Evolutionary conservation across 1,140 invertebrate genomes (phyloP).

Genomic region (Papilio aristodemus): DNA sequence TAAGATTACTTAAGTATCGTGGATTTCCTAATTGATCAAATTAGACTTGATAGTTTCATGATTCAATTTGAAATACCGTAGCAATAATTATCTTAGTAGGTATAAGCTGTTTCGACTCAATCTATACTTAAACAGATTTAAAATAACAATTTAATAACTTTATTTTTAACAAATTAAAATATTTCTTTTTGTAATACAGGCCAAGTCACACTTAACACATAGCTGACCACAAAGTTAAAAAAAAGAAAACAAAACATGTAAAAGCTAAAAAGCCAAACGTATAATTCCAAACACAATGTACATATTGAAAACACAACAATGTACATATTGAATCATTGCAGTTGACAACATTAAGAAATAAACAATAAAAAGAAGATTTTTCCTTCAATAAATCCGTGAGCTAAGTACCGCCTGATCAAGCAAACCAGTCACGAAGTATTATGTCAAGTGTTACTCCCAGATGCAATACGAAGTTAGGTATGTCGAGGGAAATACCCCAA

Average conservation of each 20-base stretch:
- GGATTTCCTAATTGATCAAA: neutral
- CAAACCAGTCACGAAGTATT: constrained; percentile 26
- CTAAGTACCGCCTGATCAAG: neutral
- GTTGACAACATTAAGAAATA: neutral
- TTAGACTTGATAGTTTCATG: neutral
- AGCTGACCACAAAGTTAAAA: too few relatives aligned
- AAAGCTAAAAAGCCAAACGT: too few relatives aligned
- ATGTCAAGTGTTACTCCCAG: neutral
- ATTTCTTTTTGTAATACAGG: too few relatives aligned
- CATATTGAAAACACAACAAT: neutral
- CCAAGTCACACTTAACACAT: too few relatives aligned
- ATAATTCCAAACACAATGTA: neutral
- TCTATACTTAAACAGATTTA: too few relatives aligned
- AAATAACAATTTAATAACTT: too few relatives aligned
- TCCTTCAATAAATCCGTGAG: neutral
- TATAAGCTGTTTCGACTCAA: too few relatives aligned
- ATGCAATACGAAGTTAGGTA: constrained; percentile 15
- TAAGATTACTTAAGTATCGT: neutral
- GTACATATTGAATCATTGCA: too few relatives aligned
- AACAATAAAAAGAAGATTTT: neutral
- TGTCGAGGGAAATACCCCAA: constrained; percentile 14
- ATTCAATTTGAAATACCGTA: neutral
- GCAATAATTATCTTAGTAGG: too few relatives aligned
- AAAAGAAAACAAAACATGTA: too few relatives aligned
- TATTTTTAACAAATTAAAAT: too few relatives aligned